Conservation (phyloP, 2,888 invertebrate genomes). For the Terebella lapidaria region DNA sequence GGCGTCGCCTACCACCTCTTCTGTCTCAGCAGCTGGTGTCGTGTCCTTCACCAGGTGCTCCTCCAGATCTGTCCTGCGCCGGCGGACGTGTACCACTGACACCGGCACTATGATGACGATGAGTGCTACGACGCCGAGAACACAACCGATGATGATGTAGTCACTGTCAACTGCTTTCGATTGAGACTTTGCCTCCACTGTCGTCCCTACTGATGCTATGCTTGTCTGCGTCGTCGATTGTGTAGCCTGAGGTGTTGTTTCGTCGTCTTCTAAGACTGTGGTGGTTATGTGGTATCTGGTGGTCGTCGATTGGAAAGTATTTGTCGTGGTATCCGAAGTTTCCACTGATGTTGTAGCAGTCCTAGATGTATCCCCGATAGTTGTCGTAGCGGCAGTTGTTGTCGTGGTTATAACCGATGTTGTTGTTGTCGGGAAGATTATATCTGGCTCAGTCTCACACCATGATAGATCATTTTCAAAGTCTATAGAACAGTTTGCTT, state of each 20-base stretch:
- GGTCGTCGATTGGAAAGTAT: too few relatives aligned
- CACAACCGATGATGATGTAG: neutral
- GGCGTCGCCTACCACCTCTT: neutral
- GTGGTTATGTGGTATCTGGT: too few relatives aligned
- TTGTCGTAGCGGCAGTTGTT: neutral
- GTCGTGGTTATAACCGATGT: neutral
- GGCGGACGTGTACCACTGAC: neutral
- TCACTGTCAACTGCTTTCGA: too few relatives aligned
- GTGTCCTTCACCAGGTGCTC: neutral
- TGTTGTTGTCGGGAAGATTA: neutral
- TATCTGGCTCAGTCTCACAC: neutral
- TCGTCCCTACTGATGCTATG: too few relatives aligned
- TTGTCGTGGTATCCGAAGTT: neutral
- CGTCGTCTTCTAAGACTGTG: too few relatives aligned
- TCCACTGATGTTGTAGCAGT: neutral
- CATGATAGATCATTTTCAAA: too few relatives aligned
- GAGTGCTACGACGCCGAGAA: neutral
- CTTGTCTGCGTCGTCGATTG: too few relatives aligned
- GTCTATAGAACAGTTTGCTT: neutral
- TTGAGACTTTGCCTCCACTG: too few relatives aligned
- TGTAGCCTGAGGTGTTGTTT: too few relatives aligned
- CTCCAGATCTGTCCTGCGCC: neutral
- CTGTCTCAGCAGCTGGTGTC: neutral
- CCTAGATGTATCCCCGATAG: neutral
- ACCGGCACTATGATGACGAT: neutral